Percentiles rank a stretch among this genome's conserved stretches.
Evolutionary conservation across 2,797 vertebrate species (phyloP).

Genomic region (Spatula versicolor): DNA sequence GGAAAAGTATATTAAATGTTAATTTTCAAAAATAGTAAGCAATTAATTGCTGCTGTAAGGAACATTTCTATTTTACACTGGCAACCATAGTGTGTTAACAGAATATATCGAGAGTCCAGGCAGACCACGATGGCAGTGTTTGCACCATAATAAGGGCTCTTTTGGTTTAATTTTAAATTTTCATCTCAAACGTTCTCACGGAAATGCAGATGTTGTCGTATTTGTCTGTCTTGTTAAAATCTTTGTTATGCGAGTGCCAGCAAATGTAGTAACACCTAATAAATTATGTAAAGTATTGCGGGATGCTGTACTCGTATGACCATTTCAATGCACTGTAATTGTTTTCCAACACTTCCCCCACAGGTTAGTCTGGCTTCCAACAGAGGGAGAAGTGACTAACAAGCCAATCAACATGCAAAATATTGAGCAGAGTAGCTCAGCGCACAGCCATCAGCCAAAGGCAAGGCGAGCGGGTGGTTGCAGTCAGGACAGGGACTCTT

Average conservation of each 20-base stretch:
- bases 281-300: constrained; percentile 69
- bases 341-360: constrained; percentile 49
- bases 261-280: constrained; percentile 54
- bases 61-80: constrained; percentile 28
- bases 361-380: constrained; percentile 64
- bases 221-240: constrained; percentile 52
- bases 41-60: constrained; percentile 43
- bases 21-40: constrained; percentile 57
- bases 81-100: background rate
- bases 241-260: constrained; percentile 42
- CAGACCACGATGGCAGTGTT: background rate
- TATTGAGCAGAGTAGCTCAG: constrained; percentile 28
- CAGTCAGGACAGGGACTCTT: background rate
- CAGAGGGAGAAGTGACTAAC: constrained; percentile 69
- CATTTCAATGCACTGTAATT: constrained; percentile 53
- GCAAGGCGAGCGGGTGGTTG: background rate
- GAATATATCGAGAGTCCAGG: background rate
- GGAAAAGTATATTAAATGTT: constrained; percentile 52
- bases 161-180: constrained; percentile 38
- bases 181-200: constrained; percentile 21
- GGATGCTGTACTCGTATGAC: constrained; percentile 35
- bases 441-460: background rate
- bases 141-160: background rate
- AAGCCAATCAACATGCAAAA: constrained; percentile 69
- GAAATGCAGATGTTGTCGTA: constrained; percentile 49